A percentile compares a stretch with the other conserved stretches of the same genome.
These are phyloP conservation scores for Bimastos eiseni DNA, from an alignment of 2,888 invertebrate genomes.

Conservation along the genomic window DNA sequence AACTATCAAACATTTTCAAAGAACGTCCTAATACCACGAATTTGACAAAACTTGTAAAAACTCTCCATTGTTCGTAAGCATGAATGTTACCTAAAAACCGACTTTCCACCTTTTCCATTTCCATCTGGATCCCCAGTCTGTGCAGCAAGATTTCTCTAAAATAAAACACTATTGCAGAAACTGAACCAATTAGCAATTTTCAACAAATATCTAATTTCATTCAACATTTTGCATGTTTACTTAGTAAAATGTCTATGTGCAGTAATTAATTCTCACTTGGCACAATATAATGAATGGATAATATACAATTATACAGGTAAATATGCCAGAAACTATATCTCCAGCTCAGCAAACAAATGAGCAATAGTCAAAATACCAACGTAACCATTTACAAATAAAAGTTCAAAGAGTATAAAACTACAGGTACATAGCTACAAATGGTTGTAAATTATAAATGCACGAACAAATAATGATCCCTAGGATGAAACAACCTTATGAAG, in stretches of 20 bases:
- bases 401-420: too few species aligned
- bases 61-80: background rate
- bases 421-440: too few species aligned
- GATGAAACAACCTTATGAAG: too few species aligned
- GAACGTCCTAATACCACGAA: background rate
- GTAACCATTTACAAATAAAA: too few species aligned
- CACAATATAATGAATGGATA: background rate
- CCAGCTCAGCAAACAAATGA: background rate
- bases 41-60: background rate
- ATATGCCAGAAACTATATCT: background rate
- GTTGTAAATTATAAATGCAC: too few species aligned
- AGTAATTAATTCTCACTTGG: background rate
- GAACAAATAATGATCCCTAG: too few species aligned
- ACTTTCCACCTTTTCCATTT: constrained; percentile 86
- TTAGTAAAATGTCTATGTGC: background rate
- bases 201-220: background rate
- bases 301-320: background rate
- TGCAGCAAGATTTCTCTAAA: constrained; percentile 83
- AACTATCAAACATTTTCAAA: background rate
- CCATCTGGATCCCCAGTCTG: constrained; percentile 96
- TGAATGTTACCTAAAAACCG: constrained; percentile 73
- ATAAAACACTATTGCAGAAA: constrained; percentile 26
- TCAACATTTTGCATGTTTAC: background rate
- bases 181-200: background rate
- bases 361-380: background rate